Conservation (phyloP, 2,888 invertebrate species). For the Diaphora mendica region DNA sequence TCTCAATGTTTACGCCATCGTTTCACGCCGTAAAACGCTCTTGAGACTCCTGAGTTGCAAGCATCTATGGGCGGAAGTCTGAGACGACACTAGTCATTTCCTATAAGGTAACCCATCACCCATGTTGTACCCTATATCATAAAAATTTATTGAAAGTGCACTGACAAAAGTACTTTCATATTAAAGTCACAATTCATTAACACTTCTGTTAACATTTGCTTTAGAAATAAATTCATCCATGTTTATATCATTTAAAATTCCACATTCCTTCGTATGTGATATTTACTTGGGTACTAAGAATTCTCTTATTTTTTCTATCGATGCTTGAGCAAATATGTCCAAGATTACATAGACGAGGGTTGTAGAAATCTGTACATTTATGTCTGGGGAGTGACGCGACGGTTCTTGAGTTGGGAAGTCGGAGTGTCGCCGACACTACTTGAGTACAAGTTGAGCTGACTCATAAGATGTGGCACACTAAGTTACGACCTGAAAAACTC, state of each 20-base stretch:
- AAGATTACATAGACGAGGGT: slow-evolving; percentile 27
- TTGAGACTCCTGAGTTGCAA: too few relatives aligned
- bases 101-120: too few relatives aligned
- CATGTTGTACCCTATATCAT: too few relatives aligned
- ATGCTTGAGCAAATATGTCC: background rate
- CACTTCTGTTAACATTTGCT: background rate
- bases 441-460: slow-evolving; percentile 59
- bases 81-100: too few relatives aligned
- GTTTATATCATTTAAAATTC: background rate
- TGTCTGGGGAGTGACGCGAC: slow-evolving; percentile 49
- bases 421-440: slow-evolving; percentile 61
- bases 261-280: background rate
- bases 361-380: slow-evolving; percentile 44
- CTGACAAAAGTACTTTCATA: too few relatives aligned
- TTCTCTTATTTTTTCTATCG: background rate
- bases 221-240: background rate
- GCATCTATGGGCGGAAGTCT: too few relatives aligned
- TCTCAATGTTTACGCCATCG: too few relatives aligned
- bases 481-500: background rate
- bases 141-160: too few relatives aligned
- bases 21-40: too few relatives aligned
- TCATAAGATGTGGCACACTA: slow-evolving; percentile 56
- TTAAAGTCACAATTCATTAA: background rate
- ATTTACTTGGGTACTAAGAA: background rate
- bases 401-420: slow-evolving; percentile 62